Conservation (phyloP, 2,888 invertebrate genomes). For the Scaptomyza caliginosa region DNA sequence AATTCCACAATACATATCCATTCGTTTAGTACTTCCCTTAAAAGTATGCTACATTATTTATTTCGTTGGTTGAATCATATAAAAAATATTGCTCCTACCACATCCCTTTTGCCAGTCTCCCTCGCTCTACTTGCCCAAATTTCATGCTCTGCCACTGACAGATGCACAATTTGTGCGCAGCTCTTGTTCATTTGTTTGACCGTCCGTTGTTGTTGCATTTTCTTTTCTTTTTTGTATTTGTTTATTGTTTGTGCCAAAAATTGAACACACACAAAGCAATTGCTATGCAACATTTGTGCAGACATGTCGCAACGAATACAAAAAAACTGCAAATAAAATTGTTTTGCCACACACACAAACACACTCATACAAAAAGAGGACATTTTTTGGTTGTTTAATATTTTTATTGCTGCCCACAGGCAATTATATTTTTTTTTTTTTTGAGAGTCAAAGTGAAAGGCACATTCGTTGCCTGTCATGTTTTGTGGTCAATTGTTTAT, state of each 20-base stretch:
- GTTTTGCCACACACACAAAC: constrained; percentile 49
- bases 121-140: constrained; percentile 19
- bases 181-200: constrained; percentile 69
- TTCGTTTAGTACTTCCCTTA: background rate
- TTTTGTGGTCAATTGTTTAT: constrained; percentile 74
- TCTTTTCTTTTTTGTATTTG: constrained; percentile 18
- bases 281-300: constrained; percentile 76
- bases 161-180: constrained; percentile 70
- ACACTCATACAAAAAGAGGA: constrained; percentile 2
- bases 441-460: constrained; percentile 13
- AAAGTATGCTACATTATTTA: background rate
- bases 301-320: constrained; percentile 46
- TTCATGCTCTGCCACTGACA: constrained; percentile 58
- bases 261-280: constrained; percentile 64
- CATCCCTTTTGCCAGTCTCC: constrained; percentile 24
- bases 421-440: background rate
- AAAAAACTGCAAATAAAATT: constrained; percentile 63
- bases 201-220: constrained; percentile 21
- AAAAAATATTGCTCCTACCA: constrained; percentile 36
- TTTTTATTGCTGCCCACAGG: constrained; percentile 62
- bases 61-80: constrained; percentile 13
- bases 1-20: background rate
- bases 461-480: constrained; percentile 59
- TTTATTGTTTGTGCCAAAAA: constrained; percentile 55
- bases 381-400: constrained; percentile 42